Base-by-base conservation (phyloP, 2,797 vertebrate genomes). In the Sorex maritimensis region DNA sequence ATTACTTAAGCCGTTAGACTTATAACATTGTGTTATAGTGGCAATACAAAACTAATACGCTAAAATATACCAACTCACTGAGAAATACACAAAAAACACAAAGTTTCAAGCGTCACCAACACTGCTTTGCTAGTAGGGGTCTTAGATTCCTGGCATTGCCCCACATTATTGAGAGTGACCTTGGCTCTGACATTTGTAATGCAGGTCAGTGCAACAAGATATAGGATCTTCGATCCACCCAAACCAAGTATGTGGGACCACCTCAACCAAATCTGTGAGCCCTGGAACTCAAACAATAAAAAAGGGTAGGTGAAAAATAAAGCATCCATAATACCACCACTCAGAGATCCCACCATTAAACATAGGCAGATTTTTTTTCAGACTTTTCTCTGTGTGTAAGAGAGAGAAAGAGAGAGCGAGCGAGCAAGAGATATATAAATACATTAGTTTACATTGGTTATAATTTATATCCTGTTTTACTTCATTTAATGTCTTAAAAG, bases 401-500 rank as follows among this genome's bases (percentile, higher is more conserved):
- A 44, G 41, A 44, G 41, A 44, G 41, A 44, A 44, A 44, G 49
- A 52, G 49, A 52, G 17, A 10, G 12, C 11, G 65, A 58, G 17
- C 63, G 17, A 58, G 11, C 67, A 26, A 88, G 74, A 63, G n/a
- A 90, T 81, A 88, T 52, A 90, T 26, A 77, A 90, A 73, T 81
- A 49, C 58, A 55, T 77, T 61, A n/a, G 69, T 91, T 90, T 92
- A 79, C 28, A 68, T 19, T 49, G 38, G 73, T 26, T 63, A 21
- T 63, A 75, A 72, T 91, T 78, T 83, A 68, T 15, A 93, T 89
- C 46, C 74, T 91, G 30, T 74, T 80, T 95, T 81, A 93, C 88
- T 93, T 90, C 82, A 94, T 68, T 92, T 90, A 91, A 84, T 30
- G 38, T 86, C 91, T 90, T 74, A 23, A 84, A 91, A 95, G 41